Evolutionary conservation across 1,140 invertebrate species (phyloP), one percentile per base, ranked within the genome.

Genomic region (Teleopsis dalmanni): DNA sequence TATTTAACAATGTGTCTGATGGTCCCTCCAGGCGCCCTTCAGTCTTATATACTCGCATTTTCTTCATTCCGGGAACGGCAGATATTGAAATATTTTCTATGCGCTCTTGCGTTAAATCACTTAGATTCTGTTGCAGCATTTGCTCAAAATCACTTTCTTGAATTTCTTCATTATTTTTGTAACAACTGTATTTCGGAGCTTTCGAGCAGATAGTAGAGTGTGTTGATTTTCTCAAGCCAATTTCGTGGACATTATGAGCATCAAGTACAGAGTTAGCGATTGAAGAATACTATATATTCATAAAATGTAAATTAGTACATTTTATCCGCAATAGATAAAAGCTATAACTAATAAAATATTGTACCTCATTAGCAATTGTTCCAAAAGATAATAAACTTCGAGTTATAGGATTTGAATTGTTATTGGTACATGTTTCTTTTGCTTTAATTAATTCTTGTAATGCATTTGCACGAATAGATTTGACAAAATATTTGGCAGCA

Each of bases 401-500:
- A 37, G 73, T 73, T 26, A 83, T 59, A 36, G 79, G 75, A 49
- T 65, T 68, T 2, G 55, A 53, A 25, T 57, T 57, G 21, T 43
- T 53, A 3, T 51, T 48, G 11, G 45, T 29, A 9, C 52, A 46
- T 21, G 36, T 37, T 4, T 54, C 58, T 37, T 60, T 60, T 1
- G 59, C 61, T 35, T 51, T 51, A 4, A 57, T 58, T 4, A 73
- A 62, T 53, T 79, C 78, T 48, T 69, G 74, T 19, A 65, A 65
- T 14, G 73, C 77, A 53, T 75, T 72, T 55, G 78, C 75, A 47
- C 74, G 65, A 11, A 78, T 65, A 25, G 76, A 77, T 16, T 76
- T 73, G 13, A 85, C 75, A 57, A 84, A 86, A 51, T 73, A 70
- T 50, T 77, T 73, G 0, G 79, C 79, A 38, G 81, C 77, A 48